Conservation (phyloP, 2,888 invertebrate species). For the Drosophila aldrichi region DNA sequence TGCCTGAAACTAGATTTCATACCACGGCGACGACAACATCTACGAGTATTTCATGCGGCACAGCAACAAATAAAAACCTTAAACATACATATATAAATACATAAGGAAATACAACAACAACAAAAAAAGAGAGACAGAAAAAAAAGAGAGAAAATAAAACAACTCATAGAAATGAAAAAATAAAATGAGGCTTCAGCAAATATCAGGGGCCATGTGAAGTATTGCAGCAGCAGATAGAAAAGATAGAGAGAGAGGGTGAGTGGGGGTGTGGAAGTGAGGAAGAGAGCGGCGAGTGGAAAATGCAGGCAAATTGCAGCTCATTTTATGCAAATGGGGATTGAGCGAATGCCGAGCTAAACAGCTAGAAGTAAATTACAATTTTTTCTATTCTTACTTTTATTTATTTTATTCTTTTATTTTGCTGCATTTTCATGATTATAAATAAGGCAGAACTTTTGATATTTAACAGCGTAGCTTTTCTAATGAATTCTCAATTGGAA, state of each 20-base stretch:
- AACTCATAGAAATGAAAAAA: constrained; percentile 39
- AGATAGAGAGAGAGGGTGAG: neutral
- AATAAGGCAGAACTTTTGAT: constrained; percentile 17
- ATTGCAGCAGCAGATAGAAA: constrained; percentile 31
- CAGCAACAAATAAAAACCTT: constrained; percentile 22
- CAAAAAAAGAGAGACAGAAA: constrained; percentile 18
- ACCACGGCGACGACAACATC: constrained; percentile 51
- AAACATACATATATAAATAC: constrained; percentile 1
- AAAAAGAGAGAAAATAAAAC: constrained; percentile 36
- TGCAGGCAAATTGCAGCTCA: constrained; percentile 23
- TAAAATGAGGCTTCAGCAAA: constrained; percentile 69
- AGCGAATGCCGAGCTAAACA: constrained; percentile 15
- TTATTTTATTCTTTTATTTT: neutral
- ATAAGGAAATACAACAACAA: constrained; percentile 19
- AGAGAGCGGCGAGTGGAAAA: neutral
- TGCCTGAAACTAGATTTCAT: constrained; percentile 72
- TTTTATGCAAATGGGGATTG: constrained; percentile 27
- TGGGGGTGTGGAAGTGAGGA: neutral
- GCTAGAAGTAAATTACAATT: constrained; percentile 13
- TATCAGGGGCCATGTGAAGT: constrained; percentile 49
- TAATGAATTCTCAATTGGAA: constrained; percentile 3
- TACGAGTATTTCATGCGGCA: constrained; percentile 61
- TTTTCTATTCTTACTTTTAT: neutral
- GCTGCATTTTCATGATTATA: constrained; percentile 4
- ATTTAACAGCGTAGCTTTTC: neutral